Evolutionary conservation across 2,888 invertebrate genomes (phyloP).

Genomic region (Alloscopus bannaensis): DNA sequence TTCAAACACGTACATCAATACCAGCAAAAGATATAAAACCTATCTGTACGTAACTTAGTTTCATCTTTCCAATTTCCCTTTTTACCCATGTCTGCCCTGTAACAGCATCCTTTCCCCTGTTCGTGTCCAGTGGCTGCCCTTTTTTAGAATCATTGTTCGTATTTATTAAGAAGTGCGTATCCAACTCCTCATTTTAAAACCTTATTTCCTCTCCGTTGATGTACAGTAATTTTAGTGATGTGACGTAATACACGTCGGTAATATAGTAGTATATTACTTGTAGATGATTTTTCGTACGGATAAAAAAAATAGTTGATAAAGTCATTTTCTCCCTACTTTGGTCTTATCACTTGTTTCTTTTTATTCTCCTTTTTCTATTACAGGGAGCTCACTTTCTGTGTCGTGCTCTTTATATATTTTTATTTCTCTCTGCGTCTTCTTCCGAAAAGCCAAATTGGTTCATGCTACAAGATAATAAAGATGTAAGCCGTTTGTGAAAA

Average conservation of each 20-base stretch:
- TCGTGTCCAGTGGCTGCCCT: conserved; percentile 22
- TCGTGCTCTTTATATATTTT: background rate
- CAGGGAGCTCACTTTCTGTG: conserved; percentile 30
- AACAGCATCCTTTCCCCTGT: too few species aligned
- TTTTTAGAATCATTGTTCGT: background rate
- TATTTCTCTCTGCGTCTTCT: conserved; percentile 13
- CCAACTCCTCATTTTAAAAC: conserved; percentile 26
- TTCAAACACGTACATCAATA: conserved; percentile 37
- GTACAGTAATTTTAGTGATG: background rate
- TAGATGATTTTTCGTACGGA: conserved; percentile 22
- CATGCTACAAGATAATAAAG: conserved; percentile 61
- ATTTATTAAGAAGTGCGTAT: conserved; percentile 32
- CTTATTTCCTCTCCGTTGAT: conserved; percentile 49
- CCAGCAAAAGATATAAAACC: too few species aligned
- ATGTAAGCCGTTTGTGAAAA: conserved; percentile 62
- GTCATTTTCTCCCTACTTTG: conserved; percentile 44
- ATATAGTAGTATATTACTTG: conserved; percentile 6
- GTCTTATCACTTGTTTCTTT: background rate
- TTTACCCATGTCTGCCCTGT: too few species aligned
- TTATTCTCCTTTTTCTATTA: conserved; percentile 27
- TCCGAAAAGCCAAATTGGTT: conserved; percentile 59
- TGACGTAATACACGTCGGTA: background rate
- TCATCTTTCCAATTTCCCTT: conserved; percentile 32
- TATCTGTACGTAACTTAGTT: conserved; percentile 42
- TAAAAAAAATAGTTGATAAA: conserved; percentile 59